Conservation (phyloP, 1,140 invertebrate species). For the Proctacanthus coquilletti region DNA sequence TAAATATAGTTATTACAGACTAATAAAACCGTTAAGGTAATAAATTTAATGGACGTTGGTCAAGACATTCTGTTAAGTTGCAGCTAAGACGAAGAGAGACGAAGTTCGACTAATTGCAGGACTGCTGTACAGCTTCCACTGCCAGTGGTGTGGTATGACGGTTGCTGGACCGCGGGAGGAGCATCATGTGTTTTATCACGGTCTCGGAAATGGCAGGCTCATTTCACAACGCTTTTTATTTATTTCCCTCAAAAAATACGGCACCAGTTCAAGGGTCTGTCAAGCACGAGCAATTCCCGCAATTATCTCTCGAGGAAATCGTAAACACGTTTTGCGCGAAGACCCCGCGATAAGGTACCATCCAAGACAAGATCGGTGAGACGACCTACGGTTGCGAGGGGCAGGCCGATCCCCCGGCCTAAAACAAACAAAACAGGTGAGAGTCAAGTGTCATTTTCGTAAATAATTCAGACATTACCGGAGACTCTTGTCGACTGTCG, state of each 20-base stretch:
- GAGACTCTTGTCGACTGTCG: too few species aligned
- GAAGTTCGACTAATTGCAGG: too few species aligned
- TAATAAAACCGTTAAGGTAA: too few species aligned
- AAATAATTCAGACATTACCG: constrained; percentile 1
- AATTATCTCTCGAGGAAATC: not conserved
- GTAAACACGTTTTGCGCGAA: not conserved
- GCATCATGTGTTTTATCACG: too few species aligned
- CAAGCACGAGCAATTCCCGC: not conserved
- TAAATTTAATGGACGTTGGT: too few species aligned
- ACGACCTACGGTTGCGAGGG: not conserved
- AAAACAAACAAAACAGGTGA: not conserved
- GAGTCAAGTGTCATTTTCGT: not conserved
- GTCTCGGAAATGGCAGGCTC: not conserved
- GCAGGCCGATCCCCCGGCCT: not conserved
- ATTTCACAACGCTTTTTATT: not conserved
- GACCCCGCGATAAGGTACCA: not conserved
- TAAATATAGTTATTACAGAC: too few species aligned
- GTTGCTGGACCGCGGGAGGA: too few species aligned
- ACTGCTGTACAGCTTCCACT: too few species aligned
- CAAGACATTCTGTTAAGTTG: too few species aligned
- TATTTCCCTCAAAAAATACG: not conserved
- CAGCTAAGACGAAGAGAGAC: too few species aligned
- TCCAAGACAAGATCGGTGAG: not conserved
- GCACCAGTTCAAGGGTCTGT: not conserved
- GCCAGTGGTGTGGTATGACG: too few species aligned